Evolutionary conservation across 2,113 vertebrate genomes (phyloP).

Genomic region (Synchiropus splendidus): DNA sequence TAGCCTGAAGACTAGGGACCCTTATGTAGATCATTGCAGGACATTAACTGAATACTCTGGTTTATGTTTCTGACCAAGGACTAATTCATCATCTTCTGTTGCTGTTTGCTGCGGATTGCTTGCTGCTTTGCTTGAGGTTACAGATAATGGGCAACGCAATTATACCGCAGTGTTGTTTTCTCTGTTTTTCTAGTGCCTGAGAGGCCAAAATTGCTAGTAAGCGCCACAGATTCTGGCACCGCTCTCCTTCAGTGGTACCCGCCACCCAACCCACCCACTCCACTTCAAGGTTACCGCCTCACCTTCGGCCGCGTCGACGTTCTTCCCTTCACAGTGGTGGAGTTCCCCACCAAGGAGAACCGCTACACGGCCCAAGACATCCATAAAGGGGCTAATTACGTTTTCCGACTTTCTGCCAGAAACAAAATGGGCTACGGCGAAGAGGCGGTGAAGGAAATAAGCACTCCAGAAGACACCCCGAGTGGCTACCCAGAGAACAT

Average conservation of each 20-base stretch:
- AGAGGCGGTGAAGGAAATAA: slow-evolving; percentile 82
- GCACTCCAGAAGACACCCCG: slow-evolving; percentile 77
- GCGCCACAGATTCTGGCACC: slow-evolving; percentile 77
- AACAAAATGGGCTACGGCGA: slow-evolving; percentile 93
- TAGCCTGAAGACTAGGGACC: too few relatives aligned
- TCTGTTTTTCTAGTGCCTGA: slow-evolving; percentile 78
- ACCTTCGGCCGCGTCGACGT: slow-evolving; percentile 82
- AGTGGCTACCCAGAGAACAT: slow-evolving; percentile 83
- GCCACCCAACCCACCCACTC: slow-evolving; percentile 78
- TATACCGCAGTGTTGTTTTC: slow-evolving; percentile 8
- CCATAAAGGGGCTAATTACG: slow-evolving; percentile 81
- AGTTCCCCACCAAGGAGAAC: slow-evolving; percentile 81
- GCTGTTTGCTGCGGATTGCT: too few relatives aligned
- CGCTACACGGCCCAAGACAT: slow-evolving; percentile 83
- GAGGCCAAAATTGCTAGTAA: slow-evolving; percentile 79
- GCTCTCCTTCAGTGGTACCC: slow-evolving; percentile 87
- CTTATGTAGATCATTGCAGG: background rate
- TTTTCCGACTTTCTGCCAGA: slow-evolving; percentile 84
- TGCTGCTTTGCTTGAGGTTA: slow-evolving; percentile 23
- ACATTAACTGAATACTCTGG: slow-evolving; percentile 23
- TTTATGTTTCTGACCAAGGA: slow-evolving; percentile 3
- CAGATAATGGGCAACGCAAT: slow-evolving; percentile 18
- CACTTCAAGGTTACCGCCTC: slow-evolving; percentile 84
- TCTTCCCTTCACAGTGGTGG: slow-evolving; percentile 74
- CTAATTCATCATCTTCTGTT: slow-evolving; percentile 14